Evolutionary conservation across 2,113 vertebrate genomes (phyloP).

Genomic region (Typhlomys cinereus): DNA sequence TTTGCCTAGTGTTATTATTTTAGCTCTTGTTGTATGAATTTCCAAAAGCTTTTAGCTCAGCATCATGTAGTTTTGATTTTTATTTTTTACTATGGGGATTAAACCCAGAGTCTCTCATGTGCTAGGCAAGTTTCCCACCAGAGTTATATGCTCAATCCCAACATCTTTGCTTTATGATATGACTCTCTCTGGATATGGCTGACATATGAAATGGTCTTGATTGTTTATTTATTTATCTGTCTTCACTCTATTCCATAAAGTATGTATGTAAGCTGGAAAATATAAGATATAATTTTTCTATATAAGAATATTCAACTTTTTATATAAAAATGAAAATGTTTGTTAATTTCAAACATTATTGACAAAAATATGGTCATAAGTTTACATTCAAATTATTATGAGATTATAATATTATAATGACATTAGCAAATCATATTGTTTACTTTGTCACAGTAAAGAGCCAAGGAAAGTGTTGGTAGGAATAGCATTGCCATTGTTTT

Average conservation of each 20-base stretch:
- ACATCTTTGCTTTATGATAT: background rate
- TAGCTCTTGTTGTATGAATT: background rate
- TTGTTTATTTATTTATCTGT: background rate
- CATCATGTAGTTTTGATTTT: background rate
- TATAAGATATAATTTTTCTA: background rate
- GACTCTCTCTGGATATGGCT: background rate
- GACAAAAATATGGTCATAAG: background rate
- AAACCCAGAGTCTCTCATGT: background rate
- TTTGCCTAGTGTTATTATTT: background rate
- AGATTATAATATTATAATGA: background rate
- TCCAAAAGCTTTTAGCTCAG: constrained; percentile 10
- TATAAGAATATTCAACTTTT: background rate
- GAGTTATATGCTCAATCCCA: background rate
- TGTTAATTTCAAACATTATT: background rate
- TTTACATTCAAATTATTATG: background rate
- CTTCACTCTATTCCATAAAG: background rate
- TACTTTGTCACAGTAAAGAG: background rate
- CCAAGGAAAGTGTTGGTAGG: background rate
- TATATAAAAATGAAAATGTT: constrained; percentile 28
- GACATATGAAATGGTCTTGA: background rate
- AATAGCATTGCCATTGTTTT: background rate
- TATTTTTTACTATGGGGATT: background rate
- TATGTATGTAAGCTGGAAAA: background rate
- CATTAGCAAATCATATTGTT: background rate
- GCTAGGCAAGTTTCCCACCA: background rate